Base-by-base conservation (phyloP, 2,113 vertebrate species). In the Grallaria varia region DNA sequence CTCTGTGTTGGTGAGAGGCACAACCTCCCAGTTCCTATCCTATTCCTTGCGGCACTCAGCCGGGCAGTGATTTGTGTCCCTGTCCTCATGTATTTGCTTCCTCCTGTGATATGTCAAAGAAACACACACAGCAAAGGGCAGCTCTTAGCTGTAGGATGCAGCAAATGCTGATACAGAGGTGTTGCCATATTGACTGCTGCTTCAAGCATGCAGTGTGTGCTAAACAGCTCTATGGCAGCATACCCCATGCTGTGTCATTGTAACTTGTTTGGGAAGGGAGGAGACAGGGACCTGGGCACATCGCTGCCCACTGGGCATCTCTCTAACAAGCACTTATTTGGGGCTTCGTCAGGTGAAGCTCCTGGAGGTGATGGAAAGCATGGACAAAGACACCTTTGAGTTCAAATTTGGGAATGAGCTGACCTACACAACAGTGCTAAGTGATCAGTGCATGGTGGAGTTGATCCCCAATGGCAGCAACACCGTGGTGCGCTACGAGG, bases 341-440 rank as follows among this genome's bases (percentile, higher is more conserved):
- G 9, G 72, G 25, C 28, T 40, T 49, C 76, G 66, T 53, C 94
- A 99, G 99, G 99, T 99, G 66, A 99, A 99, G 93, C 98, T 99
- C 35, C 96, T 99, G 92, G 99, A 99, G 50, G 98, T 99, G 96
- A 99, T 99, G 98, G 99, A 99, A 96, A 98, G 98, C 89, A 99
- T 99, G 99, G 99, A 99, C 97, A 98, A 98, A 96, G 99, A 99
- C 67, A 99, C 99, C 1, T 99, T 99, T 96, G 99, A 99, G 91
- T 99, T 99, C 97, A 98, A 99, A 94, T 99, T 99, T 87, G 99
- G 99, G 27, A 98, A 98, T 90, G 99, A 99, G 89, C 97, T 99
- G 92, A 99, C 99, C 5, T 99, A 99, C 97, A 99, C 98, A 4
- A 99, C 99, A 0, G 98, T 98, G 44, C 98, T 99, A 84, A 99